Evolutionary conservation across 2,888 invertebrate species (phyloP), one percentile per base, ranked within the genome.

Genomic region (Acanthococcus lagerstroemiae): DNA sequence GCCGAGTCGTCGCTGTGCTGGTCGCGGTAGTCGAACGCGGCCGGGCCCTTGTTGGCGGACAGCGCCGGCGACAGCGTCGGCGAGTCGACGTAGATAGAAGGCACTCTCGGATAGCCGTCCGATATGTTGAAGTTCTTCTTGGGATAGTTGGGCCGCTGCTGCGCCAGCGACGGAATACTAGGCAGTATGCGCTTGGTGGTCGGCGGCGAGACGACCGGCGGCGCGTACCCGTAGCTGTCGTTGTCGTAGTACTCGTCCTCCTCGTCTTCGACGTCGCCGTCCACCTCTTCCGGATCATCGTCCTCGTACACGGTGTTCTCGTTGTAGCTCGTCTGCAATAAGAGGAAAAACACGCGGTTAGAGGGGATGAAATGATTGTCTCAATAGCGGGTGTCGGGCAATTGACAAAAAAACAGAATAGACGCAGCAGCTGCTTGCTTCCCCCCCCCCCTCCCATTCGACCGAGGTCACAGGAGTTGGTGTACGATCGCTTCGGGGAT

Each of bases 41-140:
- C 54, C 24, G 27, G 52, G 9, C 52, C 52, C 25, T 63, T 63
- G n/a, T 54, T 52, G 17, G 54, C 63, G 21, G 63, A 63, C 37
- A 63, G 54, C 6, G 52, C 52, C 21, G 63, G 63, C 52, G 63
- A 63, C 54, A 63, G 44, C 44, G 63, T 52, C 44, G 63, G 63
- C 52, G 63, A 63, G 25, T 63, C 63, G 22, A 63, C 50, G 25
- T 52, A 63, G 37, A 63, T 63, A 54, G 63, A 63, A 37, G 63
- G 63, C 30, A 63, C 63, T 30, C 63, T 48, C 15, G 54, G 17
- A 24, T 54, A 63, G 6, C 17, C 26, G 30, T 63, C 52, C 25
- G 52, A 50, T 30, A 55, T 22, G 17, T 52, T 44, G 15, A 24
- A 24, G 52, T 52, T 63, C 22, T 44, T 30, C 25, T 26, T 48